These are phyloP conservation scores for Myodes glareolus DNA, from an alignment of 2,113 vertebrate genomes.

Conservation along the genomic window DNA sequence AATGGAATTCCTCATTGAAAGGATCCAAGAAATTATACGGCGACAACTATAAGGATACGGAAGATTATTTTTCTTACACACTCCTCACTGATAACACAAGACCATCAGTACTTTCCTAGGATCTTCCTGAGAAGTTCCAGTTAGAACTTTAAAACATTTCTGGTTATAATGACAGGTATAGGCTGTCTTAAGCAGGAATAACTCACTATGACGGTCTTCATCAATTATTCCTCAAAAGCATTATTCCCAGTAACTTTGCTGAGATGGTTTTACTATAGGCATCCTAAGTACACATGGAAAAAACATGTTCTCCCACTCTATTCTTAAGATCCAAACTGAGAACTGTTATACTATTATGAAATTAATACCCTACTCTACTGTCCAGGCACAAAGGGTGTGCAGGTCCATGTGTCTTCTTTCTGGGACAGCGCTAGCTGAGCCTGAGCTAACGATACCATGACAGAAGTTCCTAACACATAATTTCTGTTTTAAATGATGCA, in stretches of 20 bases:
- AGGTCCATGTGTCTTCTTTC: background rate
- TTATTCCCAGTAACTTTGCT: slow-evolving; percentile 8
- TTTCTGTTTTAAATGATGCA: slow-evolving; percentile 13
- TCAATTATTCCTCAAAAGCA: slow-evolving; percentile 34
- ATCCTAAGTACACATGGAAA: background rate
- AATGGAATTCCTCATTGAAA: slow-evolving; percentile 34
- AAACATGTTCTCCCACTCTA: background rate
- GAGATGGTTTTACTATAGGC: background rate
- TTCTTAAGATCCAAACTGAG: background rate
- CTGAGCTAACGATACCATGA: background rate
- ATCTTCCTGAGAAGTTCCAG: background rate
- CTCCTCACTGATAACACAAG: background rate
- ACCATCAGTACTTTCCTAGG: background rate
- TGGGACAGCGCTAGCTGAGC: background rate
- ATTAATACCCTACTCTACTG: background rate
- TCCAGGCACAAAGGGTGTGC: background rate
- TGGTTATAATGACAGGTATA: slow-evolving; percentile 5
- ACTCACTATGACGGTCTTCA: background rate
- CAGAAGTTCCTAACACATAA: slow-evolving; percentile 2
- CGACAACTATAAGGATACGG: background rate
- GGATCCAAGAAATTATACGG: background rate
- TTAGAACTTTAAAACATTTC: slow-evolving; percentile 22
- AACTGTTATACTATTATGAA: slow-evolving; percentile 5
- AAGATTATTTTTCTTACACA: slow-evolving; percentile 45
- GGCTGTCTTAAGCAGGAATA: background rate